Conservation (phyloP, 2,797 vertebrate genomes). For the Helicolenus hilgendorfi region DNA sequence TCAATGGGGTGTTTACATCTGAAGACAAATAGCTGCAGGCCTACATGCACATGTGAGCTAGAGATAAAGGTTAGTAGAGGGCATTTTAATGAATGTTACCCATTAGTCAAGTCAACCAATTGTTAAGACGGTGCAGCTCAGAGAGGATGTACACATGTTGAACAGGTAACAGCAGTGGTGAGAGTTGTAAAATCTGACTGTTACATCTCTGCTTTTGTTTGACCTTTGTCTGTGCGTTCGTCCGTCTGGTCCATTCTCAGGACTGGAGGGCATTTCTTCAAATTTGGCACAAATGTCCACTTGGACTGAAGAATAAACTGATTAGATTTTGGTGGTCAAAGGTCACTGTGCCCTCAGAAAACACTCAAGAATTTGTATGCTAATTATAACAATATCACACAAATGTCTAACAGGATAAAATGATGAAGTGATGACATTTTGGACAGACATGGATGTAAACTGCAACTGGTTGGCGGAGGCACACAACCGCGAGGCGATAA, state of each 20-base stretch:
- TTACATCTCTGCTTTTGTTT: not conserved
- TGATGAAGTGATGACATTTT: not conserved
- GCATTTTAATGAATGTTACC: not conserved
- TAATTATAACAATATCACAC: not conserved
- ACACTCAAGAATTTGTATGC: not conserved
- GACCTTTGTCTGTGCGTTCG: too few species aligned
- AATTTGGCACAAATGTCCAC: too few species aligned
- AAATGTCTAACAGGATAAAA: too few species aligned
- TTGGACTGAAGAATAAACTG: not conserved
- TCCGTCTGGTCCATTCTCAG: too few species aligned
- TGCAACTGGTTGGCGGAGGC: not conserved
- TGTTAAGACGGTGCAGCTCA: not conserved
- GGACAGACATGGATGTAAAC: not conserved
- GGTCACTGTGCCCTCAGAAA: not conserved
- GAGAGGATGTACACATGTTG: not conserved
- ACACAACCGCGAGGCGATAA: not conserved
- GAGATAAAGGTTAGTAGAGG: not conserved
- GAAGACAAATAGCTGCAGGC: conserved; percentile 24
- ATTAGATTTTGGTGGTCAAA: not conserved
- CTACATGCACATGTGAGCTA: not conserved
- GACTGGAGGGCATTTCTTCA: too few species aligned
- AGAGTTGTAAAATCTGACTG: not conserved
- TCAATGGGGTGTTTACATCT: conserved; percentile 37
- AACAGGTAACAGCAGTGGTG: not conserved
- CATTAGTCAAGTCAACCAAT: not conserved